Base-by-base conservation (phyloP, 2,888 invertebrate species). In the Bimastos eiseni region DNA sequence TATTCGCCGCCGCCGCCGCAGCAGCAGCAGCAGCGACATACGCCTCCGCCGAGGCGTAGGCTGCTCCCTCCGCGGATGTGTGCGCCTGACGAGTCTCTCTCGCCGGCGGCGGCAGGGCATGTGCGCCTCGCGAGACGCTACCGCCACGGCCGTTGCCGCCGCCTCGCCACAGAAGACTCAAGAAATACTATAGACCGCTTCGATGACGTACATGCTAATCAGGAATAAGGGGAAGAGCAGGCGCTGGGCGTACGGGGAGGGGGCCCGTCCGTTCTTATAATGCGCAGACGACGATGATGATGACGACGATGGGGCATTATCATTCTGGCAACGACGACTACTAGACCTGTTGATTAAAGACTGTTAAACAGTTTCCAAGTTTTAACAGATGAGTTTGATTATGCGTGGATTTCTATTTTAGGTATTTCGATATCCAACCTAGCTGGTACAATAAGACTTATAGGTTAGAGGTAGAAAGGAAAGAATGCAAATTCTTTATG, bases 171-270 rank as follows among this genome's bases (percentile, higher is more conserved):
- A n/a, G 70, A 70, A 70, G 70, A 70, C 70, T 70, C 70, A 70
- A 70, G 70, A 70, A 70, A 70, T 70, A 70, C 70, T 70, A 70
- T 70, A 70, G 70, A n/a, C 70, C 70, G 70, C n/a, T 70, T 86
- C 86, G 37, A 37, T 86, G 86, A 86, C 86, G 86, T 86, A 86
- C 86, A 86, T 86, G 86, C 86, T 86, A 86, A 86, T 86, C n/a
- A 86, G 86, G 70, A 70, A 70, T 30, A n/a, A n/a, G n/a, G 21
- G 70, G 70, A 30, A n/a, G 24, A 15, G 2, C 5, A 24, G 44
- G 15, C 19, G 44, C 6, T 21, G 49, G 5, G 41, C 15, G 41
- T 21, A 24, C 17, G 70, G 13, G 70, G 0, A n/a, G 70, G 70
- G 30, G 17, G 1, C 1, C n/a, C n/a, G 70, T 70, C 30, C 13